Evolutionary conservation across 2,113 vertebrate species (phyloP).

Genomic region (Melanerpes aurifrons): DNA sequence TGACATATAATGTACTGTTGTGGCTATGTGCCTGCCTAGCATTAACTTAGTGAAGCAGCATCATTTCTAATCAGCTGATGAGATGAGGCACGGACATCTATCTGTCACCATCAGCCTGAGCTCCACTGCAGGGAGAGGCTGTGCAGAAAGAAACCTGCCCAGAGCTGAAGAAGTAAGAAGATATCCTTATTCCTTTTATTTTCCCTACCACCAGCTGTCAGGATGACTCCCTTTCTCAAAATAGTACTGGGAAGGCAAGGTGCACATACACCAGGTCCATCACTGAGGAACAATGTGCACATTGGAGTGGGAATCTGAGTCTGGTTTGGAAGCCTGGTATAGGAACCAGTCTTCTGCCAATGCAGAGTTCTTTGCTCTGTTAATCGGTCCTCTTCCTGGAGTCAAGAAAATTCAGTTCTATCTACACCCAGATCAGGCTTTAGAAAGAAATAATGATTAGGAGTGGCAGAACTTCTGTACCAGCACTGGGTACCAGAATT

Average conservation of each 20-base stretch:
- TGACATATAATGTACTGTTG: neutral
- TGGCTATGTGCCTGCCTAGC: neutral
- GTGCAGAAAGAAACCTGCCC: neutral
- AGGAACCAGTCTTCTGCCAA: neutral
- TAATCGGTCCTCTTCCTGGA: neutral
- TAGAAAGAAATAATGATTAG: neutral
- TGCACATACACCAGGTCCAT: neutral
- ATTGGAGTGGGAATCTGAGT: neutral
- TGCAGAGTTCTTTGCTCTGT: neutral
- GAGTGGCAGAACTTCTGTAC: neutral
- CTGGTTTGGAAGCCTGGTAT: neutral
- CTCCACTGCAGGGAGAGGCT: neutral
- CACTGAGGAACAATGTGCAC: neutral
- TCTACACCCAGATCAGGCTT: neutral
- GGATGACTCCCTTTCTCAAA: neutral
- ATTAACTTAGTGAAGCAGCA: neutral
- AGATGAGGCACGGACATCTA: neutral
- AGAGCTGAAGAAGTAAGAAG: neutral
- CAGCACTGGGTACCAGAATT: neutral
- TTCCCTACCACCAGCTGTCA: neutral
- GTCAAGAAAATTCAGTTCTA: neutral
- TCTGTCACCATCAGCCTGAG: neutral
- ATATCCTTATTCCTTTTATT: neutral
- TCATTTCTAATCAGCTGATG: neutral
- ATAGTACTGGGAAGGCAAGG: neutral